A percentile compares a stretch with the other conserved stretches of the same genome.
These are phyloP conservation scores for Micronycteris hirsuta DNA, from an alignment of 2,113 vertebrate genomes.

Conservation along the genomic window DNA sequence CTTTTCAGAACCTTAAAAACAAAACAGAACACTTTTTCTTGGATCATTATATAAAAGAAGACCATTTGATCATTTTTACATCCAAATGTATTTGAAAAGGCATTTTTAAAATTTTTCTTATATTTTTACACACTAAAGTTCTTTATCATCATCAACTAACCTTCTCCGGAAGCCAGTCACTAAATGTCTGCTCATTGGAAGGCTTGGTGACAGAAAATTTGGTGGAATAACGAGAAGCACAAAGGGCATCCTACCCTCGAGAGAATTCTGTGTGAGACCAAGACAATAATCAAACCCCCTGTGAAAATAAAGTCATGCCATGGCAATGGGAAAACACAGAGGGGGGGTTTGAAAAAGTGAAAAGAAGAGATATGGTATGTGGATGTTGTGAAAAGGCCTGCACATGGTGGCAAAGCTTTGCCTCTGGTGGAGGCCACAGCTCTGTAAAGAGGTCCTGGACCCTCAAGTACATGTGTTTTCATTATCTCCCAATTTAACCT, in stretches of 20 bases:
- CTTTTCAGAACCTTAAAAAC: background rate
- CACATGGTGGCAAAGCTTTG: background rate
- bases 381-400: background rate
- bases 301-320: too few relatives aligned
- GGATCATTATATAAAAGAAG: background rate
- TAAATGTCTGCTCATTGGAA: background rate
- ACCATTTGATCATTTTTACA: background rate
- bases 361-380: background rate
- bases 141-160: background rate
- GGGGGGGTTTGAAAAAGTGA: too few relatives aligned
- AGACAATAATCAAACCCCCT: too few relatives aligned
- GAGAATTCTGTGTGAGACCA: background rate
- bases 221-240: background rate
- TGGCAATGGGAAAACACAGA: background rate
- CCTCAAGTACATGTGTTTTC: background rate
- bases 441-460: background rate
- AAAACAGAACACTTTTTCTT: background rate
- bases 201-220: too few relatives aligned
- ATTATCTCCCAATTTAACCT: background rate
- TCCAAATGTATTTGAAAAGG: background rate
- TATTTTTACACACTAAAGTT: background rate
- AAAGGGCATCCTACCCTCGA: background rate
- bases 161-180: background rate
- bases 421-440: rapidly evolving
- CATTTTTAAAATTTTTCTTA: background rate